Conservation (phyloP, 2,888 invertebrate genomes). For the Syrphus vitripennis region DNA sequence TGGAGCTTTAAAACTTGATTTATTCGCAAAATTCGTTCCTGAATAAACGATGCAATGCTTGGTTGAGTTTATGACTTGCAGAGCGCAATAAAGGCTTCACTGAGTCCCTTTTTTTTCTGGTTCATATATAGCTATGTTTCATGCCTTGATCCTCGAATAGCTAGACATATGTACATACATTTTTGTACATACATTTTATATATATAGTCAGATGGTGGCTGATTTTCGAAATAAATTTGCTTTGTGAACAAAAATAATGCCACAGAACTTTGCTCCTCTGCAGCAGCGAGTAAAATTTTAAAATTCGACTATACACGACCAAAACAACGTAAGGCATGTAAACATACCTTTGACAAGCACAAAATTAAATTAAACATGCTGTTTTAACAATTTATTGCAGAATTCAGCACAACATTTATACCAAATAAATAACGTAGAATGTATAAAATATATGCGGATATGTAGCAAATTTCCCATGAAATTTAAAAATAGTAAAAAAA, state of each 20-base stretch:
- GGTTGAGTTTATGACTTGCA: conserved; percentile 15
- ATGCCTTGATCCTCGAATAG: too few relatives aligned
- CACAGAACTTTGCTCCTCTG: not conserved
- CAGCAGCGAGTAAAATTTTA: not conserved
- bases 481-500: not conserved
- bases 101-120: not conserved
- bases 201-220: not conserved
- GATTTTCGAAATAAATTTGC: conserved; percentile 3
- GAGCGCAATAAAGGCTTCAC: not conserved
- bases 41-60: conserved; percentile 3
- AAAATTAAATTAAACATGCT: conserved; percentile 11
- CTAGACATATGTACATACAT: not conserved
- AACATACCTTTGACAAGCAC: not conserved
- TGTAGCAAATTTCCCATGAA: not conserved
- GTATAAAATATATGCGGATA: too few relatives aligned
- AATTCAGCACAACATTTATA: not conserved
- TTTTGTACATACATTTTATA: not conserved
- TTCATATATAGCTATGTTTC: too few relatives aligned
- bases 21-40: conserved; percentile 11
- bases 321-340: not conserved
- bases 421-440: not conserved
- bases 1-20: conserved; percentile 17
- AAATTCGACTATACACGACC: conserved; percentile 1
- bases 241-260: conserved; percentile 1
- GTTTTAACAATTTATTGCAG: conserved; percentile 2